Conservation (phyloP, 1,140 invertebrate genomes). For the Forficula auricularia region DNA sequence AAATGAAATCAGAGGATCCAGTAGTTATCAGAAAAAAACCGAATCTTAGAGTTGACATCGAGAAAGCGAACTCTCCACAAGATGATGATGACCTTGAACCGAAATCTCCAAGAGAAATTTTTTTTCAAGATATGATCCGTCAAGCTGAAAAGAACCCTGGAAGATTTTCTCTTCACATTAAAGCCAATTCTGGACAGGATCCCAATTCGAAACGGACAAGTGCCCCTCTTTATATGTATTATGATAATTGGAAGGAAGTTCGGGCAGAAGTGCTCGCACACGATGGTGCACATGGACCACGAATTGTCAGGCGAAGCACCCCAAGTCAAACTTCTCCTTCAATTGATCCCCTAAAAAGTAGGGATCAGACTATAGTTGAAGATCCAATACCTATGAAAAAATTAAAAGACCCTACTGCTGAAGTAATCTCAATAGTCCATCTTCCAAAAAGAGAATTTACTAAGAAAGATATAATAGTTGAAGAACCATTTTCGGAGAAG, state of each 20-base stretch:
- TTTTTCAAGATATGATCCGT: constrained; percentile 25
- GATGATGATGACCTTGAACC: constrained; percentile 11
- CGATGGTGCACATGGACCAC: no score
- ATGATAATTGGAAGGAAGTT: neutral
- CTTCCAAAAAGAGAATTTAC: neutral
- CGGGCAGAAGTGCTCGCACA: no score
- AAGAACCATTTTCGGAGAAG: neutral
- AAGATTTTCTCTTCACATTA: neutral
- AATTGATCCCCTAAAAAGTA: no score
- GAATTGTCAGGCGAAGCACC: no score
- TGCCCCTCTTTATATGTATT: neutral
- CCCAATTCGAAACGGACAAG: neutral
- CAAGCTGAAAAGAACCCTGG: constrained; percentile 14
- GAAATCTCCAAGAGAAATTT: constrained; percentile 25
- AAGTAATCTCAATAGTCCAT: neutral
- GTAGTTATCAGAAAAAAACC: neutral
- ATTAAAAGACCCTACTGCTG: no score
- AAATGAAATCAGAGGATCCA: neutral
- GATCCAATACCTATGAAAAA: no score
- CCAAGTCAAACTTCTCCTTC: no score
- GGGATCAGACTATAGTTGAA: no score
- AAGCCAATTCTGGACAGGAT: no score
- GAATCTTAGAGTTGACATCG: neutral
- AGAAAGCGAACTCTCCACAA: neutral
- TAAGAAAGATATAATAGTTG: neutral